Conservation (phyloP, 2,888 invertebrate genomes). For the Lacanobia oleracea region DNA sequence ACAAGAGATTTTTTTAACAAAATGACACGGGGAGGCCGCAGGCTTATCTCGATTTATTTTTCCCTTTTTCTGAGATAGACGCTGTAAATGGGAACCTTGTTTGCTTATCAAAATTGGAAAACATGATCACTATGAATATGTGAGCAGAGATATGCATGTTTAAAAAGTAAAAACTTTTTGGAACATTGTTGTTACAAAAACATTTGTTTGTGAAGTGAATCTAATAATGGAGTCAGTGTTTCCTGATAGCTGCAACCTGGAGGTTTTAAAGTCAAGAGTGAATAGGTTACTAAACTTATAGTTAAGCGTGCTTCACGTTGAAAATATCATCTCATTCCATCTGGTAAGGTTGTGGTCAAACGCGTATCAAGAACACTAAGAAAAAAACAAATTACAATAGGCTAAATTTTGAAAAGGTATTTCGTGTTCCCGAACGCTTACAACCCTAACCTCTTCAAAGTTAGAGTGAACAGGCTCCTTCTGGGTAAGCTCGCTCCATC, state of each 20-base stretch:
- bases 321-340: too few relatives aligned
- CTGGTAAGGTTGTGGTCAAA: too few relatives aligned
- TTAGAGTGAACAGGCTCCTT: too few relatives aligned
- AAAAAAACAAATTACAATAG: background rate
- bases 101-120: slow-evolving; percentile 59
- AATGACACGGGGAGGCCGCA: slow-evolving; percentile 22
- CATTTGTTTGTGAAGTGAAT: background rate
- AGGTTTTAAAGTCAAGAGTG: too few relatives aligned
- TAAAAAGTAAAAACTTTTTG: background rate
- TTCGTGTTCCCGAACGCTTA: too few relatives aligned
- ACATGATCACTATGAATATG: slow-evolving; percentile 39
- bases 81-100: slow-evolving; percentile 44
- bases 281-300: too few relatives aligned
- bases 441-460: too few relatives aligned
- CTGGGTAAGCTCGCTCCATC: too few relatives aligned
- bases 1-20: slow-evolving; percentile 32
- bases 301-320: too few relatives aligned
- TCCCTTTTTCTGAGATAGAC: slow-evolving; percentile 46
- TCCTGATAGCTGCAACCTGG: too few relatives aligned
- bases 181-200: background rate
- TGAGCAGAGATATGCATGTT: background rate
- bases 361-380: too few relatives aligned
- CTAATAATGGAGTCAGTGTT: too few relatives aligned
- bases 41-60: slow-evolving; percentile 57
- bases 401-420: background rate